Evolutionary conservation across 2,113 vertebrate genomes (phyloP).

Genomic region (Cricetomys ansorgei): DNA sequence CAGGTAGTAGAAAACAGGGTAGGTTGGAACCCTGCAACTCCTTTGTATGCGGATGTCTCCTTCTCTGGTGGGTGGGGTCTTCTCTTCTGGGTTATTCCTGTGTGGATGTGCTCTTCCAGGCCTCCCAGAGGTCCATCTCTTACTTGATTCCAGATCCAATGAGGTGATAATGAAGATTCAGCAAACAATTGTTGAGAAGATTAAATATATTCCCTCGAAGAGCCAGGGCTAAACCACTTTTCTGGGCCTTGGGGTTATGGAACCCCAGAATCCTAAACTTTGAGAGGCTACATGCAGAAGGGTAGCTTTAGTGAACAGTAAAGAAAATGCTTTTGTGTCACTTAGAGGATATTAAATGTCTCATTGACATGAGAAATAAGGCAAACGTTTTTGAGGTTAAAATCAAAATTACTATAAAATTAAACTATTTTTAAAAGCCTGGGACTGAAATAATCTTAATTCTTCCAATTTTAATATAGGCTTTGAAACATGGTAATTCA

Average conservation of each 20-base stretch:
- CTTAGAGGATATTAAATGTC: not conserved
- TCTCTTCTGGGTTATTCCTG: not conserved
- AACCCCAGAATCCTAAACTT: not conserved
- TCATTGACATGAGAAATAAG: not conserved
- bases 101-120: too few species aligned
- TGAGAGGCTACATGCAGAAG: not conserved
- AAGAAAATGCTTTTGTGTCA: not conserved
- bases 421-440: not conserved
- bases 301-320: not conserved
- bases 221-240: not conserved
- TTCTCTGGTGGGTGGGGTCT: rapidly evolving
- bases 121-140: not conserved
- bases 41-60: too few species aligned
- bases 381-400: not conserved
- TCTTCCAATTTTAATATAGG: conserved; percentile 8
- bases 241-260: not conserved
- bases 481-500: not conserved
- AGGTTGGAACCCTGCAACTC: not conserved
- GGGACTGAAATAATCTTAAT: conserved; percentile 48
- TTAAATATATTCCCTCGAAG: not conserved
- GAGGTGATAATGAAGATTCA: not conserved
- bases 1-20: not conserved
- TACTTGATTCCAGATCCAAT: not conserved
- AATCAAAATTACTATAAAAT: conserved; percentile 36
- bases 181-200: not conserved